Evolutionary conservation across 2,113 vertebrate genomes (phyloP).

Genomic region (Ictalurus furcatus): DNA sequence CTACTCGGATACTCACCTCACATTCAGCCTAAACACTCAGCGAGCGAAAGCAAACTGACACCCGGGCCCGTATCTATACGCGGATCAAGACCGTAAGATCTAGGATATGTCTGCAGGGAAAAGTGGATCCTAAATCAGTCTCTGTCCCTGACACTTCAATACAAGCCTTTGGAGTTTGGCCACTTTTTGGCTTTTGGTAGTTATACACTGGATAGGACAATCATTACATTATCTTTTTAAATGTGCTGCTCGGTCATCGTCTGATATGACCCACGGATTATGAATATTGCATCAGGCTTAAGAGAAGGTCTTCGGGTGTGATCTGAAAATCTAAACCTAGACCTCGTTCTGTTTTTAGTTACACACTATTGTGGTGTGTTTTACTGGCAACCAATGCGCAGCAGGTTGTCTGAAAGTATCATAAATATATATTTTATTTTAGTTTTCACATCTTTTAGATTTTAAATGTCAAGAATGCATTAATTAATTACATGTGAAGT

Average conservation of each 20-base stretch:
- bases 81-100: background rate
- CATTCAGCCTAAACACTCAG: background rate
- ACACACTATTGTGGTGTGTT: background rate
- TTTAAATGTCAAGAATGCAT: background rate
- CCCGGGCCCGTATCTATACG: background rate
- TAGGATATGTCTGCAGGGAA: constrained; percentile 13
- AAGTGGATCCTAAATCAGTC: constrained; percentile 11
- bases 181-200: background rate
- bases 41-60: background rate
- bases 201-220: background rate
- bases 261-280: background rate
- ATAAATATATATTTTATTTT: background rate
- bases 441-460: background rate
- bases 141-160: background rate
- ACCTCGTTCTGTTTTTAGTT: background rate
- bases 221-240: background rate
- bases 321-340: background rate
- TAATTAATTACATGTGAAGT: no score
- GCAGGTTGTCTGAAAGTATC: background rate
- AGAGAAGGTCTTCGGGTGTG: background rate
- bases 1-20: background rate
- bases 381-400: background rate
- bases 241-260: background rate
- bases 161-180: background rate
- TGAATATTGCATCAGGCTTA: background rate